Evolutionary conservation across 2,113 vertebrate species (phyloP), one percentile per base, ranked within the genome.

Genomic region (Trichomycterus rosablanca): DNA sequence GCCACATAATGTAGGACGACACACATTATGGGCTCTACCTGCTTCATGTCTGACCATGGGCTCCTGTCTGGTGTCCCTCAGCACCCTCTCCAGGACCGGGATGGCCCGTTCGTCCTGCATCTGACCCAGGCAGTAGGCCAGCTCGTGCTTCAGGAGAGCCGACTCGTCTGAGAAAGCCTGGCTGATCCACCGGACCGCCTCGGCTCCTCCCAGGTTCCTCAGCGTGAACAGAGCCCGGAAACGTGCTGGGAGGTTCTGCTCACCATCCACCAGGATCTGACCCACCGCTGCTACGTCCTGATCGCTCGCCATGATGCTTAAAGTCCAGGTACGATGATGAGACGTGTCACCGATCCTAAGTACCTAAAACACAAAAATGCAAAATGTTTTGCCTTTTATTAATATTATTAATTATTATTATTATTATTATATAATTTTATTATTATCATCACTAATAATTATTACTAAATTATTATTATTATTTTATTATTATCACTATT

Each of bases 11-110:
- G n/a, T n/a, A n/a, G n/a, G n/a, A n/a, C n/a, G n/a, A n/a, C n/a
- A n/a, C n/a, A n/a, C n/a, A n/a, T 30, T 30, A 7, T 4, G 26
- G 7, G 7, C 26, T 7, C 26, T 75, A 97, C 96, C 96, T 3
- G 96, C 96, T 81, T 99, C 96, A 0, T 98, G 95, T 23, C 95
- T 77, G 65, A 97, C 95, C 93, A 98, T 97, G 1, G 95, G 87
- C 54, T 97, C 93, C 78, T 98, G 92, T 5, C 4, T 0, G 0
- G 68, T 15, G 68, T 99, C 93, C 42, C 74, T 72, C 51, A 99
- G 84, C 10, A 99, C 90, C 0, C 3, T 58, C 3, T 64, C 59
- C 16, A 99, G 81, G 11, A 82, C 37, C 0, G 94, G 91, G 54
- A 97, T 85, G 48, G 96, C 96, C 0, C 63, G 65, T 1, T 63